These are phyloP conservation scores for Psittacula derbiana DNA, from an alignment of 2,797 vertebrate species.

Conservation along the genomic window DNA sequence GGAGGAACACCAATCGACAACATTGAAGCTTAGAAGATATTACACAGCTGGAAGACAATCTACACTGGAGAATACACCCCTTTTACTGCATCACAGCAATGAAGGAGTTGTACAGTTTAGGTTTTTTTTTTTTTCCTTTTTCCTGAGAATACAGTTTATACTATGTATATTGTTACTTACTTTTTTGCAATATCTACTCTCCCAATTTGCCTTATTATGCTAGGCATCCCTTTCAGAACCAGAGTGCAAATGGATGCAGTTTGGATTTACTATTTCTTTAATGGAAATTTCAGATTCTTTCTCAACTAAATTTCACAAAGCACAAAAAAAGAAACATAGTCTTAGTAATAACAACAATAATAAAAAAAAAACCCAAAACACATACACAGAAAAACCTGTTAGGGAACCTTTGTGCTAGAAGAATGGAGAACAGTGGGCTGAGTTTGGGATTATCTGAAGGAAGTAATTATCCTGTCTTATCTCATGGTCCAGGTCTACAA, in stretches of 20 bases:
- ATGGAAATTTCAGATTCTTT: not conserved
- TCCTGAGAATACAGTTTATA: not conserved
- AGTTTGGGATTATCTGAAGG: not conserved
- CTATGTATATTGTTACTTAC: not conserved
- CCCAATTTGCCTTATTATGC: not conserved
- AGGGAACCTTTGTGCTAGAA: not conserved
- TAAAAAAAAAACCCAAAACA: not conserved
- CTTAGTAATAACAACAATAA: not conserved
- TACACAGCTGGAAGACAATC: not conserved
- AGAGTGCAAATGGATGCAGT: not conserved
- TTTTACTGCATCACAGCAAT: not conserved
- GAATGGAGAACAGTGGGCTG: not conserved
- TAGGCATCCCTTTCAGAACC: not conserved
- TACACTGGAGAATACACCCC: not conserved
- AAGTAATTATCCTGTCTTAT: not conserved
- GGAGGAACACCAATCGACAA: not conserved
- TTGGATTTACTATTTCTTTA: not conserved
- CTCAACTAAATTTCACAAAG: not conserved
- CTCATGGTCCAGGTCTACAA: not conserved
- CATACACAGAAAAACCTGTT: not conserved
- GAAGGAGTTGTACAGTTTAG: not conserved
- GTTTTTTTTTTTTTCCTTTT: accelerated
- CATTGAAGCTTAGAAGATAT: not conserved
- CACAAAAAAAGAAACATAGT: not conserved
- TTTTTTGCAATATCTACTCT: not conserved